These are phyloP conservation scores for Drosophila limbata DNA, from an alignment of 2,888 invertebrate species.

Conservation along the genomic window DNA sequence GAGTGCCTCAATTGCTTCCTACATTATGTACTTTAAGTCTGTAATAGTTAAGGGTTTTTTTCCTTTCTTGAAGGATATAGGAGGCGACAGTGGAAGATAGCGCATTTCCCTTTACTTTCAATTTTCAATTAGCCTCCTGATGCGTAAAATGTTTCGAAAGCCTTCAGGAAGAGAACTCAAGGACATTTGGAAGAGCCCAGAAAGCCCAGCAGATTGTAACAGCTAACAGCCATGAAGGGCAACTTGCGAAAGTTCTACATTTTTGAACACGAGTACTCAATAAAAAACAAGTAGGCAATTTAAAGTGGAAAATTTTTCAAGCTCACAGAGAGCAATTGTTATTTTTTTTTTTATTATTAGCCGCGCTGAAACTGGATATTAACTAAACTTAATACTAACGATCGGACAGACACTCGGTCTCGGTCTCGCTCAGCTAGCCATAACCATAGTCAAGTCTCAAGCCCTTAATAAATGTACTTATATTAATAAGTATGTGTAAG, in stretches of 20 bases:
- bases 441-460: conserved; percentile 5
- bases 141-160: conserved; percentile 5
- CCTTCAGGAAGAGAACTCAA: background rate
- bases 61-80: conserved; percentile 62
- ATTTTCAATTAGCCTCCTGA: conserved; percentile 14
- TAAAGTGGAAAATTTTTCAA: conserved; percentile 60
- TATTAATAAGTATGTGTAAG: conserved; percentile 4
- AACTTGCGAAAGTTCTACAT: conserved; percentile 53
- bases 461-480: conserved; percentile 15
- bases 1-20: conserved; percentile 62
- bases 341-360: conserved; percentile 40
- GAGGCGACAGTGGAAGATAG: conserved; percentile 36
- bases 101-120: conserved; percentile 35
- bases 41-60: conserved; percentile 53
- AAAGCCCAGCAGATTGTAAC: background rate
- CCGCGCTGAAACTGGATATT: conserved; percentile 19
- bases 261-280: conserved; percentile 13
- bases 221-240: conserved; percentile 14
- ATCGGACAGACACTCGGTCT: conserved; percentile 38
- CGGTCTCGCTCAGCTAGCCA: conserved; percentile 47
- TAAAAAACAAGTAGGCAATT: conserved; percentile 15
- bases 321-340: conserved; percentile 56
- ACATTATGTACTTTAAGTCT: conserved; percentile 49
- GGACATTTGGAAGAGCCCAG: background rate
- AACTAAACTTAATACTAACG: conserved; percentile 17